Evolutionary conservation across 2,797 vertebrate genomes (phyloP).

Genomic region (Gymnopithys bicolor): DNA sequence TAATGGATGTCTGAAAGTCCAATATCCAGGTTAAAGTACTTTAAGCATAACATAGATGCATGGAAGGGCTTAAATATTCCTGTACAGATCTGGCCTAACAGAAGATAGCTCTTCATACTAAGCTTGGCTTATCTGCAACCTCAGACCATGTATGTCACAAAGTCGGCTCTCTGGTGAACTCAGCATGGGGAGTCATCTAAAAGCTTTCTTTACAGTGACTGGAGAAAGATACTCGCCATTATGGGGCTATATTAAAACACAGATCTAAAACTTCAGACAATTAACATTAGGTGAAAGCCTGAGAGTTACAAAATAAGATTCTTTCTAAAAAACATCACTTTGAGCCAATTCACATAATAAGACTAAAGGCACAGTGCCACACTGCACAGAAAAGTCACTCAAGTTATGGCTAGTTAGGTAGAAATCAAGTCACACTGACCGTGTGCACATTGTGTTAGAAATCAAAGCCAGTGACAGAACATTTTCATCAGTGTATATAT

Average conservation of each 20-base stretch:
- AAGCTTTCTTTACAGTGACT: neutral
- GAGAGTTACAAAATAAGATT: neutral
- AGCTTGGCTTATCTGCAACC: neutral
- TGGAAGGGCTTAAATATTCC: neutral
- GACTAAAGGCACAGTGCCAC: neutral
- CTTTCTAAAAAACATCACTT: neutral
- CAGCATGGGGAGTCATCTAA: neutral
- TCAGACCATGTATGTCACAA: neutral
- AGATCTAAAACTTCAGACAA: neutral
- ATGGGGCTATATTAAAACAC: neutral
- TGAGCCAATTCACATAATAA: neutral
- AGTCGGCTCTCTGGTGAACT: neutral
- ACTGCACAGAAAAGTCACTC: neutral
- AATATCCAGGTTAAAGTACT: neutral
- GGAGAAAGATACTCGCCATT: neutral
- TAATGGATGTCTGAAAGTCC: neutral
- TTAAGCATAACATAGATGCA: neutral
- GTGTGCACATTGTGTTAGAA: neutral
- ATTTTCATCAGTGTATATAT: neutral
- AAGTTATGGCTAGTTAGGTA: neutral
- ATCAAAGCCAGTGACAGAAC: neutral
- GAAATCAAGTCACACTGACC: neutral
- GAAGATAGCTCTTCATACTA: neutral
- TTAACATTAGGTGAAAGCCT: neutral
- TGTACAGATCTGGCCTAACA: neutral